Evolutionary conservation across 2,113 vertebrate genomes (phyloP), one percentile per base, ranked within the genome.

Genomic region (Pterocles gutturalis): DNA sequence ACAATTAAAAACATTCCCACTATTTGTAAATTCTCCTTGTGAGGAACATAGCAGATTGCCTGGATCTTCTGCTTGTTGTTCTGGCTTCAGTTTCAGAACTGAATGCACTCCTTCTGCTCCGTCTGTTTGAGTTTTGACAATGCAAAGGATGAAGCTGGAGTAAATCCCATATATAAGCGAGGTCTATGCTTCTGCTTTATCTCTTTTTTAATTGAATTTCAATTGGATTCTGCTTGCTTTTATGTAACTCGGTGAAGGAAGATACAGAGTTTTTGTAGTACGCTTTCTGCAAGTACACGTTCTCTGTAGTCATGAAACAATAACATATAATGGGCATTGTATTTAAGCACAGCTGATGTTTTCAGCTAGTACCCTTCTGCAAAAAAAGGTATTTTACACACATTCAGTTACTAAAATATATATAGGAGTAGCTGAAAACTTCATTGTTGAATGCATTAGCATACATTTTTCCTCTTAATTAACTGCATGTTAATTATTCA

Each of bases 121-220:
- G 98, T 98, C 98, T 98, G 98, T 98, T 98, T 98, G 97, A 97
- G 72, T 98, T 98, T 97, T 98, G 98, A 98, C 98, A 98, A 98
- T 98, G 98, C 98, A 97, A 97, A 97, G 96, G 96, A 97, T 96
- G 95, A 97, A 98, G 96, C 97, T 97, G 98, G 98, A 98, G 97
- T 92, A 98, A 96, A 95, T 96, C 97, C 97, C 97, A 58, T 89
- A 95, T 96, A 97, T 97, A 93, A 97, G 96, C 41, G 85, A 92
- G 64, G 95, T 65, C 95, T 95, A 90, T 97, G 97, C 94, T 89
- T 96, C 96, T 96, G 93, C 90, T 93, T 96, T 96, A 97, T 97
- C 93, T 94, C 95, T 69, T 65, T 95, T 96, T 83, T 94, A 97
- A 95, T 90, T 93, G 46, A 64, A 87, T 97, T 98, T 97, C 92